Conservation (phyloP, 2,113 vertebrate species). For the Sebastes schlegelii region DNA sequence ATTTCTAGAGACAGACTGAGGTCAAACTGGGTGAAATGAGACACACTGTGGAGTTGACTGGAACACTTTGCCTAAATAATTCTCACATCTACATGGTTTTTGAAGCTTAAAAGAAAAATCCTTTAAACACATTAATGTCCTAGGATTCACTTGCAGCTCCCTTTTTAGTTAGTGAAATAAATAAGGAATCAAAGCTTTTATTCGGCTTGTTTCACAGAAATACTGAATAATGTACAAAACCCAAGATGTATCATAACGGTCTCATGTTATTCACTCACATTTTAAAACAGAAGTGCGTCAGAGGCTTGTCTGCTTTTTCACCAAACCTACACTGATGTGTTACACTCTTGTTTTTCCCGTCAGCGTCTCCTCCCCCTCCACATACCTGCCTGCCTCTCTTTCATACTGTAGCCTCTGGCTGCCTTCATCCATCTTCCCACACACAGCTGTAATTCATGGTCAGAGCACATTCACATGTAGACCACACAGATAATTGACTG, state of each 20-base stretch:
- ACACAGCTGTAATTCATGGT: slow-evolving; percentile 63
- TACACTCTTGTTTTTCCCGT: slow-evolving; percentile 37
- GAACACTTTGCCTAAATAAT: slow-evolving; percentile 7
- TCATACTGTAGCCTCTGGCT: slow-evolving; percentile 50
- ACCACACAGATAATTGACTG: slow-evolving; percentile 33
- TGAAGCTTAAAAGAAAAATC: not conserved
- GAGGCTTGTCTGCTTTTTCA: slow-evolving; percentile 33
- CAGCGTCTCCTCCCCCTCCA: slow-evolving; percentile 18
- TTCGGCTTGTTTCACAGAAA: not conserved
- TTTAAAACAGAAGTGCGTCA: slow-evolving; percentile 35
- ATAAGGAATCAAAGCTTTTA: slow-evolving; percentile 1
- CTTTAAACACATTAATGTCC: not conserved
- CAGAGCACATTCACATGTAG: slow-evolving; percentile 49
- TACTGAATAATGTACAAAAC: slow-evolving; percentile 7
- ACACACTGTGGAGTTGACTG: slow-evolving; percentile 27
- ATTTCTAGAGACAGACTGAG: slow-evolving; percentile 63
- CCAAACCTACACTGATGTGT: slow-evolving; percentile 12
- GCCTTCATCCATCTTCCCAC: slow-evolving; percentile 65
- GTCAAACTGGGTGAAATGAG: slow-evolving; percentile 53
- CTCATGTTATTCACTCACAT: slow-evolving; percentile 27
- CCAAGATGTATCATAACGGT: not conserved
- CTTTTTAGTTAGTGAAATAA: not conserved
- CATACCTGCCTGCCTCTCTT: slow-evolving; percentile 44
- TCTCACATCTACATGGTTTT: not conserved
- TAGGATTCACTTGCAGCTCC: not conserved